phyloP scores from a whole-genome alignment of 30 jellyfish, hydroid and myxozoan genomes.

The Aurelia aurita complex sp. Pacific region DNA sequence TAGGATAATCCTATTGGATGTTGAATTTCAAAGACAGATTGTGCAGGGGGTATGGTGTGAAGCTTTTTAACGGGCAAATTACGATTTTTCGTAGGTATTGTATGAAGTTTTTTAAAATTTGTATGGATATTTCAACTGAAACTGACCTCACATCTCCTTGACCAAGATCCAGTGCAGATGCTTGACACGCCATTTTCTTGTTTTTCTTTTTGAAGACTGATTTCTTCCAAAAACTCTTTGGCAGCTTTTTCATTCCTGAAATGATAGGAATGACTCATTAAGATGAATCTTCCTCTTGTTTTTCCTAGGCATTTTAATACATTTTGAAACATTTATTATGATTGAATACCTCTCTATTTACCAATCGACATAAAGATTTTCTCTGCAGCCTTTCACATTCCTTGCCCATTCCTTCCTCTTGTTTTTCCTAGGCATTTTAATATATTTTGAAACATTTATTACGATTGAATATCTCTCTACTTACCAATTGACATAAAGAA shows the following conservation, averaged over 20 bases:
- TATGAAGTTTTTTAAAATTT: neutral
- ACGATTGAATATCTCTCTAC: neutral
- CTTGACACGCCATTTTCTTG: slow-evolving; percentile 86
- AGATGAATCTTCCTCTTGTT: too few relatives aligned
- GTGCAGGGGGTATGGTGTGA: too few relatives aligned
- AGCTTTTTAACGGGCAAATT: too few relatives aligned
- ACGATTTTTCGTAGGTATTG: too few relatives aligned
- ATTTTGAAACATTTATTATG: too few relatives aligned
- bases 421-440: too few relatives aligned
- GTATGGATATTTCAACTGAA: too few relatives aligned
- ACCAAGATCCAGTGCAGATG: slow-evolving; percentile 84
- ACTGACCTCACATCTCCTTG: slow-evolving; percentile 87
- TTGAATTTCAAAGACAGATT: too few relatives aligned
- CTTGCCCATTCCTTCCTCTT: neutral
- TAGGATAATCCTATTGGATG: too few relatives aligned
- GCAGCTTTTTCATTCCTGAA: slow-evolving; percentile 78
- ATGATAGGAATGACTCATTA: neutral
- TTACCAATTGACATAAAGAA: slow-evolving; percentile 81
- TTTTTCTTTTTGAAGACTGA: slow-evolving; percentile 64
- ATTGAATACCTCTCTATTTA: neutral
- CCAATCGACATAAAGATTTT: slow-evolving; percentile 76
- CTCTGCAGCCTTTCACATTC: slow-evolving; percentile 59
- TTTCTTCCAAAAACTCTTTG: slow-evolving; percentile 74
- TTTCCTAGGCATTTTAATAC: too few relatives aligned
- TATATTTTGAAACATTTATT: too few relatives aligned